phyloP scores from a whole-genome alignment of 2,888 invertebrate genomes.

The Folsomia candida region DNA sequence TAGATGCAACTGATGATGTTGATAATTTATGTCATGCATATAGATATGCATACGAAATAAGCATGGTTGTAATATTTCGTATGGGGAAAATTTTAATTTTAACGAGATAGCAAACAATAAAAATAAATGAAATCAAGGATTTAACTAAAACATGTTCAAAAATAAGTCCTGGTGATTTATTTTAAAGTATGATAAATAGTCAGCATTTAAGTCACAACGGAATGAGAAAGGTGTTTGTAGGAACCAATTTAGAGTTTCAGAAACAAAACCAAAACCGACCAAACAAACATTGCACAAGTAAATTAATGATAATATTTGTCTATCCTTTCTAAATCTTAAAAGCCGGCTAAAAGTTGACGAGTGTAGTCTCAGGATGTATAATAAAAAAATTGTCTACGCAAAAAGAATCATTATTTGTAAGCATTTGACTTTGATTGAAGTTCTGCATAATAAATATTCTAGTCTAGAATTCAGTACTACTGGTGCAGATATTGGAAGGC shows the following conservation, averaged over 20 bases:
- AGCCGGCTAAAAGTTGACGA: not conserved
- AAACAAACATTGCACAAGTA: not conserved
- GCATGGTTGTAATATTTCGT: no score
- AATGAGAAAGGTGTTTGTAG: constrained; percentile 18
- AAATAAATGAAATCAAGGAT: no score
- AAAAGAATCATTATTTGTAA: not conserved
- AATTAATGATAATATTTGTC: not conserved
- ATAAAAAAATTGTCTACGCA: not conserved
- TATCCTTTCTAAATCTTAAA: not conserved
- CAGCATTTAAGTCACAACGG: constrained; percentile 15
- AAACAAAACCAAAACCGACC: not conserved
- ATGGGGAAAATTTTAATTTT: no score
- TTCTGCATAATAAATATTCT: not conserved
- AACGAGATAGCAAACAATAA: no score
- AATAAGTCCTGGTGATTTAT: constrained; percentile 2
- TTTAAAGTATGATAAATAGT: not conserved
- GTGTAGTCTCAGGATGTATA: not conserved
- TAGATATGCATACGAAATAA: no score
- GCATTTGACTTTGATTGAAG: not conserved
- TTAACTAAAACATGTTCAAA: not conserved
- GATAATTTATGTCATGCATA: no score
- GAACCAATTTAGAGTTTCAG: constrained; percentile 6
- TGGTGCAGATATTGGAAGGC: not conserved
- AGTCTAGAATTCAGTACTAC: not conserved
- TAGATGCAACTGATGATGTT: no score